Evolutionary conservation across 2,888 invertebrate species (phyloP).

Genomic region (Drosophila putrida): DNA sequence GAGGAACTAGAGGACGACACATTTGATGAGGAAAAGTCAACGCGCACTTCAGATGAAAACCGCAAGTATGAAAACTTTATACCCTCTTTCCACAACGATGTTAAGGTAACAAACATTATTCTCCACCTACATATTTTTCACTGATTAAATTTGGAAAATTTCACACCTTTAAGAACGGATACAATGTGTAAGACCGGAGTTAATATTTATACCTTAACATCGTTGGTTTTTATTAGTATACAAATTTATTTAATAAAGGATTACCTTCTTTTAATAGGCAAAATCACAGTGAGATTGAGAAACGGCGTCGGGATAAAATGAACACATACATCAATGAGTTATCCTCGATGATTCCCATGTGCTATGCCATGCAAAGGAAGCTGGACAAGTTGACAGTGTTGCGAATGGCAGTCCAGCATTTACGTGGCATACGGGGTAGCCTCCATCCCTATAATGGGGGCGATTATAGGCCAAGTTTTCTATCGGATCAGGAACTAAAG

Average conservation of each 20-base stretch:
- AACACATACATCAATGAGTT: conserved; percentile 97
- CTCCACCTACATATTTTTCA: no score
- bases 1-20: conserved; percentile 89
- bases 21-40: conserved; percentile 89
- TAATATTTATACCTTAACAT: no score
- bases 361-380: conserved; percentile 96
- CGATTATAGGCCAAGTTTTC: conserved; percentile 91
- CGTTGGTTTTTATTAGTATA: no score
- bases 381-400: conserved; percentile 96
- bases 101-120: no score
- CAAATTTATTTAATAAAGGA: not conserved
- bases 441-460: conserved; percentile 91
- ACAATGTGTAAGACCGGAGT: no score
- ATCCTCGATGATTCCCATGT: conserved; percentile 96
- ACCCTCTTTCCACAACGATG: no score
- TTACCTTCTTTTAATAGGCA: conserved; percentile 87
- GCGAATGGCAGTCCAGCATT: conserved; percentile 96
- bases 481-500: conserved; percentile 95
- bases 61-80: conserved; percentile 87
- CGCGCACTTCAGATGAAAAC: conserved; percentile 88
- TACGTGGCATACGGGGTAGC: conserved; percentile 92
- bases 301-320: conserved; percentile 97
- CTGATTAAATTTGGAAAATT: no score
- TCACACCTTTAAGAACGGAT: no score
- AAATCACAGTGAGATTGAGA: conserved; percentile 98